These are phyloP conservation scores for Homalodisca vitripennis DNA, from an alignment of 1,140 invertebrate genomes.

Conservation along the genomic window DNA sequence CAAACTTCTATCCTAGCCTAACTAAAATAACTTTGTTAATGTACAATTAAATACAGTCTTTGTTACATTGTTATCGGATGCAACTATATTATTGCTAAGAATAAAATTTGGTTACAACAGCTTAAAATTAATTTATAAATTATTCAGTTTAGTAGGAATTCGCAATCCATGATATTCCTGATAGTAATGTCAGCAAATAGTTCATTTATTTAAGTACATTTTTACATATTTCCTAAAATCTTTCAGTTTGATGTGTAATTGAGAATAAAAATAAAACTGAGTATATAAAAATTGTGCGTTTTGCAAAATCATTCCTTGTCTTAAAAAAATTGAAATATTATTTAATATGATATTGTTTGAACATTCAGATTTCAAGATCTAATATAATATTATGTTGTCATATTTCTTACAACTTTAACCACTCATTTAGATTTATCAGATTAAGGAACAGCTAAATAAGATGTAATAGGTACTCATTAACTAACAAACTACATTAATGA, in stretches of 20 bases:
- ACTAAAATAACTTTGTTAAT: constrained; percentile 27
- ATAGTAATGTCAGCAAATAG: not conserved
- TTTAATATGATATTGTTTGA: too few relatives aligned
- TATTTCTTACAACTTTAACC: too few relatives aligned
- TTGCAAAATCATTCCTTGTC: too few relatives aligned
- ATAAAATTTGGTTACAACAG: not conserved
- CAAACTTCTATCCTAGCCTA: constrained; percentile 2
- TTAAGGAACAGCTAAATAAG: not conserved
- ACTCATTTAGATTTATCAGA: too few relatives aligned
- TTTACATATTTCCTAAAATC: not conserved
- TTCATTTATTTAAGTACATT: not conserved
- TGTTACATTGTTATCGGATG: constrained; percentile 18
- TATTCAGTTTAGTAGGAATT: not conserved
- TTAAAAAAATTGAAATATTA: too few relatives aligned
- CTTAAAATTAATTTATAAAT: constrained; percentile 1
- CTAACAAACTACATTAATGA: not conserved
- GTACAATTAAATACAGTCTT: constrained; percentile 30
- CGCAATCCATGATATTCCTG: not conserved
- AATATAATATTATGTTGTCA: too few relatives aligned
- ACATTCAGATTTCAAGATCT: too few relatives aligned
- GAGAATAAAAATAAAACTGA: not conserved
- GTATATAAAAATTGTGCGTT: not conserved
- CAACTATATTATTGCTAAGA: not conserved
- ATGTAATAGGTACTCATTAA: not conserved
- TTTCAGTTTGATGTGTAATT: not conserved